Evolutionary conservation across 1,140 invertebrate genomes (phyloP).

Genomic region (Anagrus nilaparvatae): DNA sequence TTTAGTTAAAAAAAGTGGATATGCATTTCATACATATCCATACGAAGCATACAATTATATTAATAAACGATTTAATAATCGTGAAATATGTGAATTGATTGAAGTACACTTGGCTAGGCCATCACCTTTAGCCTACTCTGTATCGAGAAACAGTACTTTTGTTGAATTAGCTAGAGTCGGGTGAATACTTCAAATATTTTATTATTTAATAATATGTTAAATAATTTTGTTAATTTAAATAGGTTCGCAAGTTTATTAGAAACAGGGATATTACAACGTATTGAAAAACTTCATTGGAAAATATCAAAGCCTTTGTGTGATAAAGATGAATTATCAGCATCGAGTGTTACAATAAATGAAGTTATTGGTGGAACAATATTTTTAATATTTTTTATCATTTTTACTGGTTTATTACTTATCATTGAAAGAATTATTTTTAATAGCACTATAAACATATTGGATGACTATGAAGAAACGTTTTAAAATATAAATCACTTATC

Average conservation of each 20-base stretch:
- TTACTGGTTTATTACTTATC: too few relatives aligned
- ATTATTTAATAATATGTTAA: neutral
- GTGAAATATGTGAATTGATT: slow-evolving; percentile 18
- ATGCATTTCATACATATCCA: slow-evolving; percentile 19
- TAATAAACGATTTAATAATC: slow-evolving; percentile 17
- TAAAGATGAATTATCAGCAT: neutral
- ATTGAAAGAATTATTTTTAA: too few relatives aligned
- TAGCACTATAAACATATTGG: too few relatives aligned
- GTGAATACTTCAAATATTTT: slow-evolving; percentile 15
- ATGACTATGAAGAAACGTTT: too few relatives aligned
- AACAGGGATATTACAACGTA: neutral
- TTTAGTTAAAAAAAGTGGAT: slow-evolving; percentile 13
- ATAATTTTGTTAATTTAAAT: neutral
- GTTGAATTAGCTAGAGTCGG: slow-evolving; percentile 17
- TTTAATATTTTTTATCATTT: too few relatives aligned
- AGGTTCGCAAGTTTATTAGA: slow-evolving; percentile 3
- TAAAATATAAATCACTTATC: too few relatives aligned
- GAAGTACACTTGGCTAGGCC: slow-evolving; percentile 15
- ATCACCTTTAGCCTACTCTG: slow-evolving; percentile 10
- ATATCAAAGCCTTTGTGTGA: neutral
- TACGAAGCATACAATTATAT: slow-evolving; percentile 17
- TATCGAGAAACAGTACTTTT: slow-evolving; percentile 16
- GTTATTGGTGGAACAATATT: too few relatives aligned
- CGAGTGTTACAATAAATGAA: neutral
- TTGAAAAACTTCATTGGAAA: neutral